Evolutionary conservation across 1,140 invertebrate genomes (phyloP), one percentile per base, ranked within the genome.

Genomic region (Cotesia vestalis): DNA sequence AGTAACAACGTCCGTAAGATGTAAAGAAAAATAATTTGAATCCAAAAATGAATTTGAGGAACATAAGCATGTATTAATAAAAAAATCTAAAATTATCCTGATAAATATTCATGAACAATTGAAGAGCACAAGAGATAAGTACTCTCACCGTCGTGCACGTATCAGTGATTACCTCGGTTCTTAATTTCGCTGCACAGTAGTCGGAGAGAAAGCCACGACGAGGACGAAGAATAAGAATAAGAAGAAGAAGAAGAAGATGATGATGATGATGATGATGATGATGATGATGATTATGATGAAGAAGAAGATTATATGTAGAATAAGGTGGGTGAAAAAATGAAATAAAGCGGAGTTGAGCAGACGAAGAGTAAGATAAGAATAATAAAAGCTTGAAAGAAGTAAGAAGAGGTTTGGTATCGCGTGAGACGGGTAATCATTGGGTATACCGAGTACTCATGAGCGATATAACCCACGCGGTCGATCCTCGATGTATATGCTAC

Each of bases 341-440:
- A 60, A 61, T 61, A 20, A 34, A 20, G 6, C 27, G 27, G 11
- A 61, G 34, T 20, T 3, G n/a, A 14, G 53, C n/a, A n/a, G 17
- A 55, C 12, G 53, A 55, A n/a, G 53, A 55, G 0, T 9, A 55
- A 55, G 53, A 55, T 14, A 20, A 55, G 4, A 55, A 55, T 5
- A 55, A 55, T 20, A n/a, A 55, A 55, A 55, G 12, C 12, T 14
- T 46, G 5, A 46, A 46, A 46, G 11, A 11, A 55, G 17, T 20
- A 60, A 70, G 46, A 20, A 35, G 40, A 46, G 69, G 69, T 70
- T 63, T 36, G 61, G 62, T 70, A 70, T 73, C 71, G 71, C 66
- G 71, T 73, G 72, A 69, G 73, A 71, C 60, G 68, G 73, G 63
- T 71, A 74, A 74, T 74, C 68, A 74, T 71, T 63, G 69, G 40